phyloP scores from a whole-genome alignment of 1,140 invertebrate genomes.

The Amyelois transitella region DNA sequence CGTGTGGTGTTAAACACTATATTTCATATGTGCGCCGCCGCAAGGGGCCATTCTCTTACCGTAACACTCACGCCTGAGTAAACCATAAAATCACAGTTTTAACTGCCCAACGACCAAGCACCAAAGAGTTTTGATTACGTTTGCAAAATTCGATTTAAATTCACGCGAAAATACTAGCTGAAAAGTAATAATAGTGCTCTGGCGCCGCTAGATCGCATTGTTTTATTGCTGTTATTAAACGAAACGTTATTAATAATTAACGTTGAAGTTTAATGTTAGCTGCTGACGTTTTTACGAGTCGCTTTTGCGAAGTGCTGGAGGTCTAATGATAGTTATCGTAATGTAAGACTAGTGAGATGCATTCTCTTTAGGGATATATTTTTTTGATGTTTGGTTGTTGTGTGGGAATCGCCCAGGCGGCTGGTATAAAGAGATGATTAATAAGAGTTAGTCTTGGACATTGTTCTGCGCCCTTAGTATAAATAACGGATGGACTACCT shows the following conservation, averaged over 20 bases:
- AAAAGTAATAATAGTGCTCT: not conserved
- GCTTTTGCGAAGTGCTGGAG: not conserved
- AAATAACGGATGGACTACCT: slow-evolving; percentile 48
- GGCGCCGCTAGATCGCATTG: slow-evolving; percentile 6
- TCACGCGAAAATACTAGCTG: not conserved
- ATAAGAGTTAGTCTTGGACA: slow-evolving; percentile 43
- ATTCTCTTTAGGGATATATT: not conserved
- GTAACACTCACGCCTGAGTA: slow-evolving; percentile 33
- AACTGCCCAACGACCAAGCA: slow-evolving; percentile 13
- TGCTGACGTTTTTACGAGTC: slow-evolving; percentile 6
- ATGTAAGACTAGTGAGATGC: not conserved
- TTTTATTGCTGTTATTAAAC: slow-evolving; percentile 13
- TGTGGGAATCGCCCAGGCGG: slow-evolving; percentile 29
- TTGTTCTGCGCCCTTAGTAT: slow-evolving; percentile 50
- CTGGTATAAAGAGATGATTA: slow-evolving; percentile 53
- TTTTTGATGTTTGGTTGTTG: not conserved
- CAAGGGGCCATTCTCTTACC: slow-evolving; percentile 49
- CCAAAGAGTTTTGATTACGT: not conserved
- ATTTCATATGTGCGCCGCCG: slow-evolving; percentile 57
- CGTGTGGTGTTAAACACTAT: slow-evolving; percentile 66
- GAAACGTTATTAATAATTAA: slow-evolving; percentile 13
- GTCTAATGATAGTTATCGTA: slow-evolving; percentile 1
- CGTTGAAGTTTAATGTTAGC: slow-evolving; percentile 5
- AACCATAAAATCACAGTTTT: slow-evolving; percentile 38
- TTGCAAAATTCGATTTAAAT: slow-evolving; percentile 3